Percentiles rank a stretch among this genome's conserved stretches.
These are phyloP conservation scores for Empidonax traillii DNA, from an alignment of 2,113 vertebrate species.

Conservation along the genomic window DNA sequence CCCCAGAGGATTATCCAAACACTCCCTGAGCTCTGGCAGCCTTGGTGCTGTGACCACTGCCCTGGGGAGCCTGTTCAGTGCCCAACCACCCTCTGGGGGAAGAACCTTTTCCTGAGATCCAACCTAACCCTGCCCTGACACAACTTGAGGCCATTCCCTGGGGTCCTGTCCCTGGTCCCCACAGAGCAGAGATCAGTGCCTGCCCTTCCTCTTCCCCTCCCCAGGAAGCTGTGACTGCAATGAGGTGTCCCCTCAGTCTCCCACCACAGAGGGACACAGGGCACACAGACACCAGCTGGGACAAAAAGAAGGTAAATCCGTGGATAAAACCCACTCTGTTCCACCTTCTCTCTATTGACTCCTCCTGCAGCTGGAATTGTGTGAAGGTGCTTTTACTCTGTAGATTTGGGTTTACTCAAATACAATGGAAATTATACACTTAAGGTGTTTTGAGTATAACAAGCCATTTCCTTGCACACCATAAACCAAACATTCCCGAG, in stretches of 20 bases:
- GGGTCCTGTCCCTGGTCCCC: not conserved
- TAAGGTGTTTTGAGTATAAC: not conserved
- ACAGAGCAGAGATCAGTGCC: not conserved
- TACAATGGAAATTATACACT: not conserved
- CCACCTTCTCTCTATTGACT: not conserved
- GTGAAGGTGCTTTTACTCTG: not conserved
- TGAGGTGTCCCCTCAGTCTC: not conserved
- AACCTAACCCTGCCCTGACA: not conserved
- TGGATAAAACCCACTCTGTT: not conserved
- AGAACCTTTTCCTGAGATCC: not conserved
- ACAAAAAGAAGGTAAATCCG: not conserved
- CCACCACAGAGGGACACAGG: not conserved
- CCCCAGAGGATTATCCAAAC: not conserved
- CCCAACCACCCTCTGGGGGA: not conserved
- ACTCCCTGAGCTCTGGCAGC: not conserved
- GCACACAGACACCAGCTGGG: not conserved
- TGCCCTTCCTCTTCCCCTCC: not conserved
- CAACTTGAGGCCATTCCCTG: not conserved
- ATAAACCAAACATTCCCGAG: not conserved
- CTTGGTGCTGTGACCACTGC: not conserved
- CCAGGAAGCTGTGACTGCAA: not conserved
- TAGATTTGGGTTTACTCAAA: too few species aligned
- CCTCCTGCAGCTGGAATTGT: not conserved
- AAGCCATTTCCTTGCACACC: not conserved
- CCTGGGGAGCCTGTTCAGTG: not conserved